A percentile compares a stretch with the other conserved stretches of the same genome.
Conservation (phyloP, 1,140 invertebrate genomes). For the Heliconius hermathena region DNA sequence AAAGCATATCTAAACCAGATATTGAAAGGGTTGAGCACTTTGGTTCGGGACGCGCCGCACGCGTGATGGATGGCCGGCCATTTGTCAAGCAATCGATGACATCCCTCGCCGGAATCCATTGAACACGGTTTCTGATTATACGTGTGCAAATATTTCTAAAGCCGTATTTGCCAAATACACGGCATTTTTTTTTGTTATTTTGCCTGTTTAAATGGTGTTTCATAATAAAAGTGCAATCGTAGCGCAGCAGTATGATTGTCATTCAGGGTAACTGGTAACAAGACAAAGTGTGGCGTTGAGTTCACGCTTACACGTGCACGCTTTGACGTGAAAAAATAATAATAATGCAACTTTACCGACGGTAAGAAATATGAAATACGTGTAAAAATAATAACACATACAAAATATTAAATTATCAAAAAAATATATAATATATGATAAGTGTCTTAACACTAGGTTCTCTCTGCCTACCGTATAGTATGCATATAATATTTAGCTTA, state of each 20-base stretch:
- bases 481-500: too few species aligned
- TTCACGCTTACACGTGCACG: too few species aligned
- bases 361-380: too few species aligned
- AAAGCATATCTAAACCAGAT: not conserved
- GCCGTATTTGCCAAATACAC: not conserved
- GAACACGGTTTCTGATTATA: constrained; percentile 7
- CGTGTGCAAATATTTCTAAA: not conserved
- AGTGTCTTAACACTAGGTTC: too few species aligned
- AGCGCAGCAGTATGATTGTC: not conserved
- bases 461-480: too few species aligned
- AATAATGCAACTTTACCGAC: too few species aligned
- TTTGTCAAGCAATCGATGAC: constrained; percentile 27
- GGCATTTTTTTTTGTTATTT: not conserved
- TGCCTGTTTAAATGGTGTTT: not conserved
- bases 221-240: too few species aligned
- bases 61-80: constrained; percentile 21
- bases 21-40: constrained; percentile 28
- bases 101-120: not conserved
- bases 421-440: too few species aligned
- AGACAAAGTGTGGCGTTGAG: too few species aligned
- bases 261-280: not conserved
- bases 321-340: too few species aligned
- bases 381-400: too few species aligned
- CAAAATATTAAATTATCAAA: too few species aligned
- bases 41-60: not conserved